These are phyloP conservation scores for Eupithecia subumbrata DNA, from an alignment of 2,888 invertebrate species.

Conservation along the genomic window DNA sequence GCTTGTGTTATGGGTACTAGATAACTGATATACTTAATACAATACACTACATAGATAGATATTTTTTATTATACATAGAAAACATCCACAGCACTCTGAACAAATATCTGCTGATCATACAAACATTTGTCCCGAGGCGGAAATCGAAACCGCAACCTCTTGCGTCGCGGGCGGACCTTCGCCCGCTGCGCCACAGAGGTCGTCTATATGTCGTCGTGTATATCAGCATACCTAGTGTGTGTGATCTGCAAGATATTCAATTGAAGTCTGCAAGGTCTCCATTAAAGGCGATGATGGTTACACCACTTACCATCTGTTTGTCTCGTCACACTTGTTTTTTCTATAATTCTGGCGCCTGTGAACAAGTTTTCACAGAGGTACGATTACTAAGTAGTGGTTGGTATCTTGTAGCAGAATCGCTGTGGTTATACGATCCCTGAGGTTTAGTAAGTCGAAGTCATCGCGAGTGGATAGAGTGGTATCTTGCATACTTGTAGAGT, in stretches of 20 bases:
- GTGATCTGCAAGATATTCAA: background rate
- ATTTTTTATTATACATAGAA: no score
- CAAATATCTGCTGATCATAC: no score
- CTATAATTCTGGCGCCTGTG: constrained; percentile 10
- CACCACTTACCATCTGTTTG: background rate
- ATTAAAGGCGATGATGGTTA: background rate
- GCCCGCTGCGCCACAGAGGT: no score
- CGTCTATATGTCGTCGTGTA: no score
- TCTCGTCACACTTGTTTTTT: background rate
- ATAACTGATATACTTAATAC: no score
- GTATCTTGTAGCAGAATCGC: constrained; percentile 44
- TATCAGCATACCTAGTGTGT: no score
- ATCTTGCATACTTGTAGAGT: background rate
- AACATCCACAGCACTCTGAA: no score
- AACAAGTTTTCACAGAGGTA: constrained; percentile 31
- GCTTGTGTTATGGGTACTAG: no score
- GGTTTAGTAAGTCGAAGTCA: background rate
- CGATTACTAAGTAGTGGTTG: constrained; percentile 41
- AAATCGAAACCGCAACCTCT: no score
- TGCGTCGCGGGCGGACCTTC: no score
- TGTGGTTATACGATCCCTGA: constrained; percentile 28
- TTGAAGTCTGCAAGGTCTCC: background rate
- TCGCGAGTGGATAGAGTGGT: background rate
- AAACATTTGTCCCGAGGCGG: no score
- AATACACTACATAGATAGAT: no score